Conservation (phyloP, 2,113 vertebrate genomes). For the Thomomys bottae region DNA sequence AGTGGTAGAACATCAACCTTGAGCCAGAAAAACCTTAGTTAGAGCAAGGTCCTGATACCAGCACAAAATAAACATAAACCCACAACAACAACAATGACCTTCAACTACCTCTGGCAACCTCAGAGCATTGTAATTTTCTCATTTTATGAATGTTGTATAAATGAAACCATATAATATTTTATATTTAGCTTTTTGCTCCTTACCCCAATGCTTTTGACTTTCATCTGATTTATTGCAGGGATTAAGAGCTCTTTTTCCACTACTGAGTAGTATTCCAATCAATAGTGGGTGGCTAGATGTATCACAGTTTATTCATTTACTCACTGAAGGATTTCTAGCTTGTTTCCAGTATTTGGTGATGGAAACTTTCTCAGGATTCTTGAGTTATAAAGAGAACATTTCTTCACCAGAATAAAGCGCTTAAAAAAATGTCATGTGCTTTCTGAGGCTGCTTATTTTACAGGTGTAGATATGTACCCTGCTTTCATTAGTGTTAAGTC, state of each 20-base stretch:
- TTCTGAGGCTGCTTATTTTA: neutral
- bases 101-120: neutral
- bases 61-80: too few relatives aligned
- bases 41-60: too few relatives aligned
- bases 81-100: too few relatives aligned
- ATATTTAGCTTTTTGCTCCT: neutral
- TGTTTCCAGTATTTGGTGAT: neutral
- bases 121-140: slow-evolving; percentile 5
- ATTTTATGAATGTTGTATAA: slow-evolving; percentile 35
- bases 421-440: neutral
- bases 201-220: neutral
- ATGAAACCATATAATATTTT: slow-evolving; percentile 3
- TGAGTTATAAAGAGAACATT: neutral
- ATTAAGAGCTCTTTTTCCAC: neutral
- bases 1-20: too few relatives aligned
- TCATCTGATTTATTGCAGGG: neutral
- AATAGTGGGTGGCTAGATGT: neutral
- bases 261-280: slow-evolving; percentile 18
- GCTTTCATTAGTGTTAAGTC: neutral
- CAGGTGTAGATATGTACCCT: neutral
- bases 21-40: too few relatives aligned
- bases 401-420: neutral
- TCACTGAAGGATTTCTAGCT: neutral
- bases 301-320: neutral
- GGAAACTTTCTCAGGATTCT: neutral